phyloP scores from a whole-genome alignment of 2,113 vertebrate genomes.

The Clarias magur region DNA sequence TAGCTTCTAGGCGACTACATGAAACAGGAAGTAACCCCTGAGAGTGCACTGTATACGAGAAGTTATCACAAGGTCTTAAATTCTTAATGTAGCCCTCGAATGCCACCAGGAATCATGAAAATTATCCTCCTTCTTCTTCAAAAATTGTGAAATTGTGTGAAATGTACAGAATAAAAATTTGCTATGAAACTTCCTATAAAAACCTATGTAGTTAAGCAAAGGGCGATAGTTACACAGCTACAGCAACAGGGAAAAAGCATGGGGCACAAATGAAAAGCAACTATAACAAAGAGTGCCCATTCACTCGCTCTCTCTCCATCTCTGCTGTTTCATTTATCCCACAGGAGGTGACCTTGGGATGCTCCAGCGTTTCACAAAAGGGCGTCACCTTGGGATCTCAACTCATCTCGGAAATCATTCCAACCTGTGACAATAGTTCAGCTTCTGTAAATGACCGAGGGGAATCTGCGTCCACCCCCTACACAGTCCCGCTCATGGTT shows the following conservation, averaged over 20 bases:
- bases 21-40: slow-evolving; percentile 15
- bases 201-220: neutral
- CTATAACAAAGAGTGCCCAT: neutral
- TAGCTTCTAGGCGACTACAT: neutral
- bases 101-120: neutral
- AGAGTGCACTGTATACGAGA: neutral
- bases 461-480: slow-evolving; percentile 30
- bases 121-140: neutral
- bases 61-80: neutral
- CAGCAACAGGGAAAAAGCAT: slow-evolving; percentile 10
- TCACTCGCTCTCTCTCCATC: slow-evolving; percentile 1
- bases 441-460: slow-evolving; percentile 48
- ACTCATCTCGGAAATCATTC: slow-evolving; percentile 40
- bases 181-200: neutral
- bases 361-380: slow-evolving; percentile 35
- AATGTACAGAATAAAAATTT: too few relatives aligned
- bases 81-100: neutral
- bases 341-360: slow-evolving; percentile 51
- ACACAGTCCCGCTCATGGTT: slow-evolving; percentile 14
- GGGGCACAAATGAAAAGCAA: slow-evolving; percentile 1
- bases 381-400: slow-evolving; percentile 34
- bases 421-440: slow-evolving; percentile 51
- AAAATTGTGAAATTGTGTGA: neutral
- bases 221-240: neutral
- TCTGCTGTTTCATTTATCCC: slow-evolving; percentile 18